These are phyloP conservation scores for Pardalotus punctatus DNA, from an alignment of 2,113 vertebrate species.

Conservation along the genomic window DNA sequence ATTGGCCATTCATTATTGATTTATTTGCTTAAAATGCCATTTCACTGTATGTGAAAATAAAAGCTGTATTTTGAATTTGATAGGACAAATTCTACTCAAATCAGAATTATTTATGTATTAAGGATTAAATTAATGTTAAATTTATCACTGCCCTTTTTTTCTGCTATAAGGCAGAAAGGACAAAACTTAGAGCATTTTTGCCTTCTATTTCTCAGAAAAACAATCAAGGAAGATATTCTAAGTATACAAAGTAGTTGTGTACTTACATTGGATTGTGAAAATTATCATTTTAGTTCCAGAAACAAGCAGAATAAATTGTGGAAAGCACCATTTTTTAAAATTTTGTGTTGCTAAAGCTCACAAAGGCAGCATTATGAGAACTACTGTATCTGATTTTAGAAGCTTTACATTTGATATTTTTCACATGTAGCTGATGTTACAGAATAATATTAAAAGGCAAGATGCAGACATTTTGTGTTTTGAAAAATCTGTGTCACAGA, in stretches of 20 bases:
- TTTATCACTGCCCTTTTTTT: neutral
- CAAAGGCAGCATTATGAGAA: neutral
- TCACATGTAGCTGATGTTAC: neutral
- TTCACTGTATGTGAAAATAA: neutral
- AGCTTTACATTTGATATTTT: neutral
- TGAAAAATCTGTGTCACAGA: fast-evolving
- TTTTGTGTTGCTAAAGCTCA: neutral
- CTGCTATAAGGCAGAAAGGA: neutral
- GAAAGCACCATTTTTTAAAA: neutral
- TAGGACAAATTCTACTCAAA: neutral
- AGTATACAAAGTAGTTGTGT: neutral
- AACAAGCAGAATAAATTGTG: neutral
- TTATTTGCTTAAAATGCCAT: neutral
- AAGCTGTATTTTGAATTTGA: neutral
- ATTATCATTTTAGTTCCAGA: neutral
- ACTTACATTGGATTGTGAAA: neutral
- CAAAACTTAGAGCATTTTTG: neutral
- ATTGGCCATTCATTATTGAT: neutral
- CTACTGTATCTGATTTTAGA: neutral
- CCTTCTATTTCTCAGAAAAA: neutral
- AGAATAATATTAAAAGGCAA: neutral
- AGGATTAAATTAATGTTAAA: neutral
- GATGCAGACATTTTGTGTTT: neutral
- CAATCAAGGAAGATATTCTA: neutral
- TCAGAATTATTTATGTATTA: neutral